Evolutionary conservation across 2,113 vertebrate genomes (phyloP).

Genomic region (Paradoxurus hermaphroditus): DNA sequence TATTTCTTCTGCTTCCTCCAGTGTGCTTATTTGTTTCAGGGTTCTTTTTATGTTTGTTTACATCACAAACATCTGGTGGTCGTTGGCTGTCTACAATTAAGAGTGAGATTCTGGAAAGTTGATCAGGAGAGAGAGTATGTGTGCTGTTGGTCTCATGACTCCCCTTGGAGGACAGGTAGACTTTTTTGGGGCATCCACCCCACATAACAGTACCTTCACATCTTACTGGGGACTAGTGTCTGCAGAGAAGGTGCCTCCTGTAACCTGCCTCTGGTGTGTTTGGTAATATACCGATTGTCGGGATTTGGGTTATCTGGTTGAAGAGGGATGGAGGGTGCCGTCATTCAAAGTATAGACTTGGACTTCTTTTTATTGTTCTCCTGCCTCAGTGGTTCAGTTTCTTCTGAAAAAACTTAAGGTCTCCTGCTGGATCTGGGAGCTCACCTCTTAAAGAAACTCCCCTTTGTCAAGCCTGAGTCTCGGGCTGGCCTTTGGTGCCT

Average conservation of each 20-base stretch:
- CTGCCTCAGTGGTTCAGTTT: background rate
- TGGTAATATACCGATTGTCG: background rate
- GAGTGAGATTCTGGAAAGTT: background rate
- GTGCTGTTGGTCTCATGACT: background rate
- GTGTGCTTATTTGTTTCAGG: background rate
- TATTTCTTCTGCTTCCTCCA: background rate
- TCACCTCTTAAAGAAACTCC: background rate
- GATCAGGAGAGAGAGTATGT: background rate
- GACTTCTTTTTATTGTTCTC: background rate
- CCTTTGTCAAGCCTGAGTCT: background rate
- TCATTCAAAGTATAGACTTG: background rate
- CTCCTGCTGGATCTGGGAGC: background rate
- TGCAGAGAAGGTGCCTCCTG: background rate
- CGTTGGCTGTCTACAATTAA: background rate
- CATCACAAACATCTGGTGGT: background rate
- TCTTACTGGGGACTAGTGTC: background rate
- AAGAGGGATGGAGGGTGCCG: background rate
- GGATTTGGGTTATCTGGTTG: background rate
- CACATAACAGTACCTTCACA: background rate
- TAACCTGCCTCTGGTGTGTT: background rate
- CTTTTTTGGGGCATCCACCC: background rate
- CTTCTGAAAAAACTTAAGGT: conserved; percentile 30
- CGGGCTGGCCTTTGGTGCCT: background rate
- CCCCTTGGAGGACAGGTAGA: background rate
- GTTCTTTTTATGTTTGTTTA: conserved; percentile 27